Conservation (phyloP, 2,113 vertebrate species). For the Microtus ochrogaster region DNA sequence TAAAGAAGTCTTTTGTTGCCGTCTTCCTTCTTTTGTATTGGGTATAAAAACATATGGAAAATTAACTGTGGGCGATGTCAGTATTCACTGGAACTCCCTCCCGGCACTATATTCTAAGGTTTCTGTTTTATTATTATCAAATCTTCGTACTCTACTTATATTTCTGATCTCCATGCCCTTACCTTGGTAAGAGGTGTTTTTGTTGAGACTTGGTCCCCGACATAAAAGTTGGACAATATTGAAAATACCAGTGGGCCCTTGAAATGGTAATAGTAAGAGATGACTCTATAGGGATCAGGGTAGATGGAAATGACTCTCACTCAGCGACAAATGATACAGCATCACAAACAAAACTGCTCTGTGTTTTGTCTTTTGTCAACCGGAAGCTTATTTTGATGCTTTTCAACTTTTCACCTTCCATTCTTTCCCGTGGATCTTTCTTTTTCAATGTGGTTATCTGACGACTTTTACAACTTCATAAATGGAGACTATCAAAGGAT, state of each 20-base stretch:
- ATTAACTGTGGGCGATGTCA: too few species aligned
- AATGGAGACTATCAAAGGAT: background rate
- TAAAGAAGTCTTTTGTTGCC: too few species aligned
- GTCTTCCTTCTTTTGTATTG: too few species aligned
- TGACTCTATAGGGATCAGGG: too few species aligned
- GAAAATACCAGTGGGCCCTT: background rate
- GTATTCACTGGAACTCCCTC: too few species aligned
- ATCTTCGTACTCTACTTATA: too few species aligned
- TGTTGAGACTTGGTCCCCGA: too few species aligned
- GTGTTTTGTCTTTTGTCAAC: background rate
- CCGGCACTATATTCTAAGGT: too few species aligned
- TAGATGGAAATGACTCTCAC: background rate
- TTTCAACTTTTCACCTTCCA: background rate
- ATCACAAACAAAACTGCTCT: background rate
- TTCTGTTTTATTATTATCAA: too few species aligned
- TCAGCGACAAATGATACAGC: background rate
- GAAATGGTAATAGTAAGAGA: background rate
- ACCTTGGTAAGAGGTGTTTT: too few species aligned
- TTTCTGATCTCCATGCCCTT: too few species aligned
- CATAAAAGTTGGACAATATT: background rate
- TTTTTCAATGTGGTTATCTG: conserved; percentile 22
- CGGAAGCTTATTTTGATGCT: background rate
- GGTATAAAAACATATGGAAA: too few species aligned
- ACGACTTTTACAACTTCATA: conserved; percentile 16
- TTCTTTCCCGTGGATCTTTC: background rate